Evolutionary conservation across 2,888 invertebrate species (phyloP), one percentile per base, ranked within the genome.

Genomic region (Norana najaformis): DNA sequence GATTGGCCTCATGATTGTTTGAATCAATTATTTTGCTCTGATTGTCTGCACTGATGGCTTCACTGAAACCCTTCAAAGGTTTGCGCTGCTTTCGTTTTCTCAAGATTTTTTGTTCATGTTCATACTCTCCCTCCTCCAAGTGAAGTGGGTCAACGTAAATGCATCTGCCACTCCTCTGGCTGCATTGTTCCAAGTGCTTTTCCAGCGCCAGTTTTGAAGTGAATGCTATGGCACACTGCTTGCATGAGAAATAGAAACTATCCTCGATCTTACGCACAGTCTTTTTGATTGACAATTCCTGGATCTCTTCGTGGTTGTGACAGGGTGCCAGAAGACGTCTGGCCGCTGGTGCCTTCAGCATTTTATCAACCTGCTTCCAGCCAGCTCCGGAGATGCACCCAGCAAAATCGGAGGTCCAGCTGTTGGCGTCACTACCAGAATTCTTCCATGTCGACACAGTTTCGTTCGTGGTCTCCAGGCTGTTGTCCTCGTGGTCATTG

Each of bases 301-400:
- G 85, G 37, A 85, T 85, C 36, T 85, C 85, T 85, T 85, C 85
- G 36, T 85, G 85, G 85, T 85, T 85, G 85, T 37, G 85, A 85
- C 36, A 85, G 20, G 85, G 37, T 37, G 85, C 85, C 36, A 35
- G 35, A 37, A 36, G 85, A 37, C 36, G 85, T 37, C 85, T 85
- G 85, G 13, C 34, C 34, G 35, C 20, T 37, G 35, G 85, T 37
- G 37, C 37, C 85, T 85, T 85, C 85, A 85, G 85, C 85, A 85
- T 85, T 85, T 37, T 85, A 37, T 85, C 37, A 23, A 85, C 85
- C 85, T 85, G 85, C 37, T 85, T 85, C 85, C 85, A 85, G 35
- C 85, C 37, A 37, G 35, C 37, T 36, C 85, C 34, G 23, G 85
- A 85, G 37, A 85, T 85, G 23, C 85, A 85, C 34, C 85, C 85